Evolutionary conservation across 2,113 vertebrate genomes (phyloP).

Genomic region (Bufo bufo): DNA sequence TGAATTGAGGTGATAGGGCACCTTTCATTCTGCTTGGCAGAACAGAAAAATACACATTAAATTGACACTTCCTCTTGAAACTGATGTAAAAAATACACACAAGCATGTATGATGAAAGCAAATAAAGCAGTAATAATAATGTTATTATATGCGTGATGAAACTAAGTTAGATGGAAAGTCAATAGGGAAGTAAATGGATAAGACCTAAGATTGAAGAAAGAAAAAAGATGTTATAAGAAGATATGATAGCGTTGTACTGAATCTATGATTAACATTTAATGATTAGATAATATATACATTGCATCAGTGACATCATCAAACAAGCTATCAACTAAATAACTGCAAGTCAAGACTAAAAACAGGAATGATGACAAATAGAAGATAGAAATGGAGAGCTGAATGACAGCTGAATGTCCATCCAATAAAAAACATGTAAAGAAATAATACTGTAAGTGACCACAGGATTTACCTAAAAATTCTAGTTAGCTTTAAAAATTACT

Average conservation of each 20-base stretch:
- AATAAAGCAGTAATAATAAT: background rate
- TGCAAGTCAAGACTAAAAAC: background rate
- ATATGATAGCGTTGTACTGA: background rate
- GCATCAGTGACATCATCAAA: background rate
- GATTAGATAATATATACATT: background rate
- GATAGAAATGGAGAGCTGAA: background rate
- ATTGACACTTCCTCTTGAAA: background rate
- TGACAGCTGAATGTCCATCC: background rate
- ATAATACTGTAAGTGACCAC: background rate
- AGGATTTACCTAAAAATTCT: background rate
- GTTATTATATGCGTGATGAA: background rate
- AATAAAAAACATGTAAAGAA: background rate
- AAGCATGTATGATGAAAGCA: background rate
- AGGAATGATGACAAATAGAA: background rate
- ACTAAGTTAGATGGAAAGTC: background rate
- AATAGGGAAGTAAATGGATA: background rate
- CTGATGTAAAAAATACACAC: background rate
- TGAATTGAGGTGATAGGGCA: background rate
- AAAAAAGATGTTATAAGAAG: background rate
- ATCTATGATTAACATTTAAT: background rate
- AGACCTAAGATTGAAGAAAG: background rate
- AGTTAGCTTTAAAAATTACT: background rate
- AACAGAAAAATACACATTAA: background rate
- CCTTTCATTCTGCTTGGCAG: background rate
- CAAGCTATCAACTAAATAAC: background rate